A percentile compares a stretch with the other conserved stretches of the same genome.
These are phyloP conservation scores for Mystacornis crossleyi DNA, from an alignment of 2,113 vertebrate species.

Conservation along the genomic window DNA sequence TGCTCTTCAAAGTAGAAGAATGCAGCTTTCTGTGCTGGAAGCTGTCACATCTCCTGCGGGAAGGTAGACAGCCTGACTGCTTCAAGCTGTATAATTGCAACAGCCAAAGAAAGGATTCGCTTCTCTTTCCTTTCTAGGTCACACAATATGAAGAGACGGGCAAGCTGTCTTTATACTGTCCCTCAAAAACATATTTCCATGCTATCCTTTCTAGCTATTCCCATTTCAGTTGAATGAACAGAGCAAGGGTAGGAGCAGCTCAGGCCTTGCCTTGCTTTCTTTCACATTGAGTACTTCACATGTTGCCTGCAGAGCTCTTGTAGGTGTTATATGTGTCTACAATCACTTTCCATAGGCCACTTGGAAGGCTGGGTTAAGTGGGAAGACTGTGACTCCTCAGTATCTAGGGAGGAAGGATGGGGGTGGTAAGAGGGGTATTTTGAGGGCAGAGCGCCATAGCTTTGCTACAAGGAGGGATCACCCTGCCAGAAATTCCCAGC, in stretches of 20 bases:
- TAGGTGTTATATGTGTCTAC: background rate
- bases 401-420: background rate
- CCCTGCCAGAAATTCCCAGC: background rate
- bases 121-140: background rate
- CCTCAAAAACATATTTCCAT: background rate
- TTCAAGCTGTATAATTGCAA: background rate
- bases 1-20: conserved; percentile 7
- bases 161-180: background rate
- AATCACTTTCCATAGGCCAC: background rate
- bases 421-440: background rate
- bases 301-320: background rate
- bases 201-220: background rate
- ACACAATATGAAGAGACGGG: background rate
- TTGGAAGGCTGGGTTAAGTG: background rate
- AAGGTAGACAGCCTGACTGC: conserved; percentile 28
- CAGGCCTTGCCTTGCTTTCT: background rate
- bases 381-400: background rate
- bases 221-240: background rate
- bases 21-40: background rate
- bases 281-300: background rate
- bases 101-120: background rate
- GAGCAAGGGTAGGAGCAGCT: background rate
- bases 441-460: background rate
- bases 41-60: conserved; percentile 14
- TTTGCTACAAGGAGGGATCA: background rate